Evolutionary conservation across 1,140 invertebrate species (phyloP), one percentile per base, ranked within the genome.

Genomic region (Onthophagus taurus): DNA sequence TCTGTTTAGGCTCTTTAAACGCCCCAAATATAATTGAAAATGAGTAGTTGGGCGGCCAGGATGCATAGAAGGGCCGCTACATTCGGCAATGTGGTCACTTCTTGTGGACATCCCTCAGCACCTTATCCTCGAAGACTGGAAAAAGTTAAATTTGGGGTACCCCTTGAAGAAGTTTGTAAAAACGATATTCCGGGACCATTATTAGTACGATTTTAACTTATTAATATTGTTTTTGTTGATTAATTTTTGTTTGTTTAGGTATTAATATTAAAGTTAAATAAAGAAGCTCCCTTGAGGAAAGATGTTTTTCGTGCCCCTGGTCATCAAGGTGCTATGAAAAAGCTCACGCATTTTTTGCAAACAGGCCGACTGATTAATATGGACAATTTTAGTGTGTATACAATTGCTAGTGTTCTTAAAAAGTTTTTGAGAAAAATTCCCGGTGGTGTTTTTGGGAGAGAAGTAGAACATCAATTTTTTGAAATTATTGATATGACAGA

Each of bases 361-460:
- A 88, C 92, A 51, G 95, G 95, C 9, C 78, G 92, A 47, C 76
- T 96, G 49, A 89, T 97, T n/a, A 97, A 97, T 65, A 94, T 96
- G 58, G 87, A 93, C 58, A 93, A 96, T 65, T 97, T 94, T 65
- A 95, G 89, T 50, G 92, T 97, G 41, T 95, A 98, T 69, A 98
- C 95, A 26, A 93, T 98, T 59, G 94, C 95, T 17, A 96, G 92
- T 67, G 94, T 98, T 24, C 73, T 97, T 20, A 99, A 98, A 69
- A 89, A 90, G 71, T 99, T 98, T 71, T 74, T 97, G n/a, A 78
- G 94, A 44, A 96, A 97, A 75, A 81, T 98, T 54, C 94, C 95
- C 31, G 90, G 87, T 46, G 95, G 95, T 17, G 88, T 98, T 42
- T 97, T 99, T 72, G 81, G 92, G 0, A 74, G 80, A 20, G 85